Evolutionary conservation across 1,140 invertebrate genomes (phyloP).

Genomic region (Anagrus nilaparvatae): DNA sequence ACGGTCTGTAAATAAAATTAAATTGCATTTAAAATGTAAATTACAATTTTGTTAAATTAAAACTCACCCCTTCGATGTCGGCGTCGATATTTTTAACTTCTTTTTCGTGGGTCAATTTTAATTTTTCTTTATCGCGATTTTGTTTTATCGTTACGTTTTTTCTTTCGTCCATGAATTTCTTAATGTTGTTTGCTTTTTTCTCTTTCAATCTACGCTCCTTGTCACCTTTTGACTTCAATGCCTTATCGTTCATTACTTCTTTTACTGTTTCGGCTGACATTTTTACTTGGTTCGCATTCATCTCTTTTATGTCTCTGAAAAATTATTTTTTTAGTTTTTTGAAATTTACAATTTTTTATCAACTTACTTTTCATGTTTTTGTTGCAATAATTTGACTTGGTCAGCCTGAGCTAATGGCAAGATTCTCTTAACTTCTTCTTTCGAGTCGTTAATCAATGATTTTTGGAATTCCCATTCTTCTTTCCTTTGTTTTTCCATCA

Average conservation of each 20-base stretch:
- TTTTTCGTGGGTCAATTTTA: conserved; percentile 84
- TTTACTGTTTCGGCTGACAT: conserved; percentile 94
- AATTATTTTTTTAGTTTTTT: too few relatives aligned
- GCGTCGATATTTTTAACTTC: conserved; percentile 79
- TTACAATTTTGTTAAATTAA: too few relatives aligned
- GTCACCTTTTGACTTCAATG: conserved; percentile 96
- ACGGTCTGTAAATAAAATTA: too few relatives aligned
- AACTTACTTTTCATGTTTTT: conserved; percentile 73
- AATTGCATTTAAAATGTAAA: too few relatives aligned
- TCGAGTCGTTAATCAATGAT: conserved; percentile 70
- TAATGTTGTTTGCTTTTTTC: conserved; percentile 97
- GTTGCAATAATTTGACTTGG: conserved; percentile 87
- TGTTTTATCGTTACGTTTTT: conserved; percentile 85
- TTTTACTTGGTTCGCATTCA: conserved; percentile 93
- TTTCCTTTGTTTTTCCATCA: conserved; percentile 79
- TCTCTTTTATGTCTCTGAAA: conserved; percentile 82
- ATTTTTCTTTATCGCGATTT: conserved; percentile 83
- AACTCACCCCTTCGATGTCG: conserved; percentile 74
- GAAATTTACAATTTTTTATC: too few relatives aligned
- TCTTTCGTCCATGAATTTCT: conserved; percentile 96
- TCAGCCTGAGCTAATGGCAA: conserved; percentile 78
- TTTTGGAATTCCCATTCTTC: conserved; percentile 87
- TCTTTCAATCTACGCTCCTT: conserved; percentile 87
- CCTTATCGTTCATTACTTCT: conserved; percentile 91
- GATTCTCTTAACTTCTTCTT: conserved; percentile 77